phyloP scores from a whole-genome alignment of 1,140 invertebrate genomes.

The Musca domestica region DNA sequence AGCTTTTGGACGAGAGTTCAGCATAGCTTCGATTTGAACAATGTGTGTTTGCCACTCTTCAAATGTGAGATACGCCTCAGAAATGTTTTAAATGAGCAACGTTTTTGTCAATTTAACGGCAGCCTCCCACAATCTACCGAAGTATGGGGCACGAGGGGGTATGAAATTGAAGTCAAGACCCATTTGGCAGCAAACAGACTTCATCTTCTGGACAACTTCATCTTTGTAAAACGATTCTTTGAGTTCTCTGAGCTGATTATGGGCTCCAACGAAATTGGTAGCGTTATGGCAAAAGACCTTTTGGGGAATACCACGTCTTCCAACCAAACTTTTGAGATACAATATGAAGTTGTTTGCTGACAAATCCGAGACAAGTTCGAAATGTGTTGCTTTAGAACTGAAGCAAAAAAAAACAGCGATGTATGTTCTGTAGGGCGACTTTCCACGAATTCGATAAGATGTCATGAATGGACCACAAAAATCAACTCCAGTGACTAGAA shows the following conservation, averaged over 20 bases:
- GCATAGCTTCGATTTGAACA: too few relatives aligned
- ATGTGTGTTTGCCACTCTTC: slow-evolving; percentile 20
- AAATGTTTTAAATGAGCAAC: slow-evolving; percentile 12
- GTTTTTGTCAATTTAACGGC: slow-evolving; percentile 21
- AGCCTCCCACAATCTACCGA: too few relatives aligned
- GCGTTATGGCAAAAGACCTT: too few relatives aligned
- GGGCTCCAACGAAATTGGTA: too few relatives aligned
- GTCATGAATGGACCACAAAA: slow-evolving; percentile 24
- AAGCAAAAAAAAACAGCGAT: slow-evolving; percentile 33
- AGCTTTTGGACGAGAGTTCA: slow-evolving; percentile 26
- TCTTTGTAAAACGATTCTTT: slow-evolving; percentile 8
- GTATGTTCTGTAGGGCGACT: too few relatives aligned
- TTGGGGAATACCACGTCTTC: too few relatives aligned
- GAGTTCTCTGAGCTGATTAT: slow-evolving; percentile 22
- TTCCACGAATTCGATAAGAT: too few relatives aligned
- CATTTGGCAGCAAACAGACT: slow-evolving; percentile 10
- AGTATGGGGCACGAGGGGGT: slow-evolving; percentile 36
- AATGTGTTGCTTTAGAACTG: slow-evolving; percentile 37
- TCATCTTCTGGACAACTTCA: neutral
- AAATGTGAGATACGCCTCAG: slow-evolving; percentile 11
- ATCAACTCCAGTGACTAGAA: slow-evolving; percentile 20
- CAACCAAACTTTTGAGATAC: too few relatives aligned
- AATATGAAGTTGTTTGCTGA: too few relatives aligned
- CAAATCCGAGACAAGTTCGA: too few relatives aligned
- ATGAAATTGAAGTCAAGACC: slow-evolving; percentile 36